A percentile compares a stretch with the other conserved stretches of the same genome.
Evolutionary conservation across 2,113 vertebrate genomes (phyloP).

Genomic region (Mustelus asterias): DNA sequence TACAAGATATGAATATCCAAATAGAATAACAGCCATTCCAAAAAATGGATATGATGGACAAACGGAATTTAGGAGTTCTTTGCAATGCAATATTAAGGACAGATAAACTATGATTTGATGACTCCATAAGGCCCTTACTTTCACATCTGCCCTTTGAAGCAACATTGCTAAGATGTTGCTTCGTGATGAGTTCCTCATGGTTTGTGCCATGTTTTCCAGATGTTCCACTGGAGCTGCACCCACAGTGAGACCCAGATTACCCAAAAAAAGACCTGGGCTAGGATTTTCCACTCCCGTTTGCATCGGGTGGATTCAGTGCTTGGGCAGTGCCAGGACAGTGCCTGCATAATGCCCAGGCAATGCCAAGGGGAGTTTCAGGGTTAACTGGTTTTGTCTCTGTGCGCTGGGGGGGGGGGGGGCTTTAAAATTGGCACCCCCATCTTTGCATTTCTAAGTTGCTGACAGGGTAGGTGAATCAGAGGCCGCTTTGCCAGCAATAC

Average conservation of each 20-base stretch:
- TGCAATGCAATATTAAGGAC: not conserved
- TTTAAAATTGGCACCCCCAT: too few species aligned
- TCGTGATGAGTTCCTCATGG: not conserved
- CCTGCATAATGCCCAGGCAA: too few species aligned
- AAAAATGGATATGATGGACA: not conserved
- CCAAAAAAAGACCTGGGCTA: not conserved
- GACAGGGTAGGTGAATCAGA: too few species aligned
- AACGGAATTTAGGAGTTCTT: not conserved
- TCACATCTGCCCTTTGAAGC: not conserved
- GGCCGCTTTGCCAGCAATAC: too few species aligned
- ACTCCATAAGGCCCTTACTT: not conserved
- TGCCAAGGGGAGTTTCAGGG: too few species aligned
- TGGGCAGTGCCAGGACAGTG: too few species aligned
- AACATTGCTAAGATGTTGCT: not conserved
- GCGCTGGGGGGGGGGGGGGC: too few species aligned
- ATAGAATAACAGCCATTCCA: not conserved
- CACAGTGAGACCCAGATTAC: not conserved
- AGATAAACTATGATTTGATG: not conserved
- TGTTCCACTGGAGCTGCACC: not conserved
- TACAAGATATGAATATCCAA: not conserved
- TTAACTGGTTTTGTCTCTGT: too few species aligned
- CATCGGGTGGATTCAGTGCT: too few species aligned
- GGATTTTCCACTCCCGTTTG: too few species aligned
- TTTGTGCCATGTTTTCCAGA: not conserved
- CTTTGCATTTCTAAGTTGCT: too few species aligned